Base-by-base conservation (phyloP, 2,797 vertebrate genomes). In the Dicrostonyx torquatus region DNA sequence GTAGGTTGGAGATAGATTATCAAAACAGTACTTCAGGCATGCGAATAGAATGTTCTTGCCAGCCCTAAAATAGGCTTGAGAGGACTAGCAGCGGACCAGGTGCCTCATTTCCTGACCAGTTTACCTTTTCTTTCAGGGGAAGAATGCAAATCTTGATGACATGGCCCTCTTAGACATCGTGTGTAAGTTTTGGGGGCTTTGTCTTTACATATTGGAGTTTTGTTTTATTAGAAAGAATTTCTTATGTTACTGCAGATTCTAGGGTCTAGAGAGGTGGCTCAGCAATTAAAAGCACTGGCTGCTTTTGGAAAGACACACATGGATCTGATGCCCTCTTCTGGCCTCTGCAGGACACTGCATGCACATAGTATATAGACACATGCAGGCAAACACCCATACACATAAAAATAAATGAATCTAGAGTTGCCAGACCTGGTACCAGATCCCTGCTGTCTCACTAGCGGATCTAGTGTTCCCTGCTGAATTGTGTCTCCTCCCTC, bases 141-240 rank as follows among this genome's bases (percentile, higher is more conserved):
- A 98, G 37, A 90, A 72, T 53, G 97, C 98, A 90, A 96, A 96
- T 20, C 50, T 99, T 43, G 98, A 98, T 94, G 98, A 99, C 13
- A 98, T 99, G 76, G 98, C 99, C 79, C 97, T 98, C 86, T 98
- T 99, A 50, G 99, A 99, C 94, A 98, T 99, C 93, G 97, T 99
- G 64, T 99, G 99, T 99, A 98, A 99, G 99, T 99, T 94, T 94
- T 45, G 8, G n/a, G 43, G 64, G 45, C 45, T 88, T 85, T 91
- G 13, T 62, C 31, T 72, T 95, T 88, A 82, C 2, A 3, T 20
- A 24, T 55, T 76, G 73, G 58, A 40, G 4, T 75, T 62, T 66
- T 72, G 50, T 89, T 90, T 91, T 60, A 53, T 79, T 8, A 58
- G 55, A 66, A 26, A 11, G n/a, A 40, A 18, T 90, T 84, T 62